Evolutionary conservation across 2,113 vertebrate genomes (phyloP).

Genomic region (Vombatus ursinus): DNA sequence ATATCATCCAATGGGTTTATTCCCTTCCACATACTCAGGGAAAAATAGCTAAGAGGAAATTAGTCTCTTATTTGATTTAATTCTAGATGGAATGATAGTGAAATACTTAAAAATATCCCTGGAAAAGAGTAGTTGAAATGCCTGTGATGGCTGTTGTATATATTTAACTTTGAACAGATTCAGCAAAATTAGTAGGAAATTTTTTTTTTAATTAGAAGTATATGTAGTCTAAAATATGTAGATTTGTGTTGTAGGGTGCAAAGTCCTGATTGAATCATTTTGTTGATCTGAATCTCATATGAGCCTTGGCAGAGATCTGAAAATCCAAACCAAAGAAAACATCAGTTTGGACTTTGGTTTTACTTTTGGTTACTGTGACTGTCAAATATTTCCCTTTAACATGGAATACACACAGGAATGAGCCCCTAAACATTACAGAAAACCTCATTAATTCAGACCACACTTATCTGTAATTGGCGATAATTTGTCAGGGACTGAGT

Average conservation of each 20-base stretch:
- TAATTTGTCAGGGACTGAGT: neutral
- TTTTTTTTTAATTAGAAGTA: neutral
- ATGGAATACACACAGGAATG: neutral
- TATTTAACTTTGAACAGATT: neutral
- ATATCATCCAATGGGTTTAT: neutral
- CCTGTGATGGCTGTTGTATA: neutral
- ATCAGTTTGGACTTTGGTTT: neutral
- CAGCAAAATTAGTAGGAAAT: neutral
- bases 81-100: neutral
- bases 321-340: neutral
- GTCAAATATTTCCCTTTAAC: neutral
- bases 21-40: neutral
- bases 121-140: neutral
- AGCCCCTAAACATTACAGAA: neutral
- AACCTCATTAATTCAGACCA: neutral
- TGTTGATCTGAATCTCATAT: neutral
- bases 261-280: neutral
- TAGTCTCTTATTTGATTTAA: neutral
- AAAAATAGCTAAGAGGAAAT: neutral
- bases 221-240: neutral
- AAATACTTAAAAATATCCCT: neutral
- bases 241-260: neutral
- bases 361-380: neutral
- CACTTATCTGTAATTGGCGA: neutral
- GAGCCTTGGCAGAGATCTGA: neutral